Conservation (phyloP, 1,140 invertebrate species). For the Akabosia matsudoensis region DNA sequence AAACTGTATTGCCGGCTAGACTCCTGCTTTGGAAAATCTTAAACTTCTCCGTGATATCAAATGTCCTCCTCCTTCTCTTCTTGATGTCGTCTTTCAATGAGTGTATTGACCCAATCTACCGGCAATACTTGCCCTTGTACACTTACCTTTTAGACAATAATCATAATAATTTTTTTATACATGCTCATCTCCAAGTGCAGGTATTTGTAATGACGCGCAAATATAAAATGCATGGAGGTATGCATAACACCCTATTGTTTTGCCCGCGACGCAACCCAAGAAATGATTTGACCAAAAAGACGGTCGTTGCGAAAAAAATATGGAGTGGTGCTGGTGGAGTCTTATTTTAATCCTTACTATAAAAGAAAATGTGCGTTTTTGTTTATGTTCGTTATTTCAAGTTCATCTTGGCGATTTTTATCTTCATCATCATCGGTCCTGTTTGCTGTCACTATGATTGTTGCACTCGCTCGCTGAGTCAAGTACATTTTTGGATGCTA, state of each 20-base stretch:
- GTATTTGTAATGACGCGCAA: not conserved
- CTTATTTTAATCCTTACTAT: not conserved
- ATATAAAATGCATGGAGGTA: not conserved
- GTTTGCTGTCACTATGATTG: too few relatives aligned
- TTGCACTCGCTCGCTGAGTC: not conserved
- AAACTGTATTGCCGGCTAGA: not conserved
- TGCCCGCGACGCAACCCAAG: not conserved
- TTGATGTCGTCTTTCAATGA: constrained; percentile 4
- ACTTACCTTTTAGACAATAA: not conserved
- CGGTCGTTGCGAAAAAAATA: not conserved
- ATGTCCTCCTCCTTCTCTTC: constrained; percentile 14
- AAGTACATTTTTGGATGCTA: not conserved
- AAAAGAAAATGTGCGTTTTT: not conserved
- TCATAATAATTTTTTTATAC: not conserved
- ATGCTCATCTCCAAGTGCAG: not conserved
- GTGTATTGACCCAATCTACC: constrained; percentile 18
- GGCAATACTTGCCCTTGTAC: not conserved
- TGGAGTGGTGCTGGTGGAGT: not conserved
- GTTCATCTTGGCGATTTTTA: not conserved
- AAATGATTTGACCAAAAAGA: not conserved
- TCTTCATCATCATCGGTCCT: not conserved
- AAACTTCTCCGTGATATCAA: constrained; percentile 7
- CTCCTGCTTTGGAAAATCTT: not conserved
- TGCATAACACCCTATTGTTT: not conserved
- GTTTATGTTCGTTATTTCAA: constrained; percentile 17